Evolutionary conservation across 2,888 invertebrate genomes (phyloP).

Genomic region (Agonopterix subpropinquella): DNA sequence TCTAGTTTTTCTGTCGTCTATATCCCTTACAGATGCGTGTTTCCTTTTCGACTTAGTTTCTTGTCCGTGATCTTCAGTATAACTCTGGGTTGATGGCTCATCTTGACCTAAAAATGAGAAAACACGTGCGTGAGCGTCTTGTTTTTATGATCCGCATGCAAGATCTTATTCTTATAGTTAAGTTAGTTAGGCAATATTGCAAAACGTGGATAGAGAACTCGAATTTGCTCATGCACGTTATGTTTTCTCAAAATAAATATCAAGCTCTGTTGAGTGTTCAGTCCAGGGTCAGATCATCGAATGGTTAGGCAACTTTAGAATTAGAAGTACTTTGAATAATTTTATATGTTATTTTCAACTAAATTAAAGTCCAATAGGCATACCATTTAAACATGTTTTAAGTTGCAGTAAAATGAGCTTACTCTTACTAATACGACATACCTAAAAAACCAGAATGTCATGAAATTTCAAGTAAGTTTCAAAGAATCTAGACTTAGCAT

Average conservation of each 20-base stretch:
- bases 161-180: background rate
- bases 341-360: too few relatives aligned
- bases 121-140: constrained; percentile 35
- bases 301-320: too few relatives aligned
- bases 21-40: constrained; percentile 19
- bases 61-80: constrained; percentile 12
- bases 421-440: too few relatives aligned
- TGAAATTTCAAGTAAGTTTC: too few relatives aligned
- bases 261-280: background rate
- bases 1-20: constrained; percentile 36
- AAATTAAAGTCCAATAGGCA: too few relatives aligned
- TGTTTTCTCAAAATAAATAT: constrained; percentile 27
- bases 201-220: background rate
- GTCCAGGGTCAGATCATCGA: too few relatives aligned
- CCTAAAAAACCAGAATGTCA: too few relatives aligned
- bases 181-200: too few relatives aligned
- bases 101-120: constrained; percentile 65
- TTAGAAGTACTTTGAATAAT: too few relatives aligned
- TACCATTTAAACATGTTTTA: too few relatives aligned
- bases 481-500: too few relatives aligned
- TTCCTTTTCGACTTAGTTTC: constrained; percentile 22
- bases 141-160: constrained; percentile 17
- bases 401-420: too few relatives aligned
- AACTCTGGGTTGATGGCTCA: constrained; percentile 13
- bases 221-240: constrained; percentile 13